A percentile compares a stretch with the other conserved stretches of the same genome.
phyloP scores from a whole-genome alignment of 2,797 vertebrate genomes.

The Falco concolor region DNA sequence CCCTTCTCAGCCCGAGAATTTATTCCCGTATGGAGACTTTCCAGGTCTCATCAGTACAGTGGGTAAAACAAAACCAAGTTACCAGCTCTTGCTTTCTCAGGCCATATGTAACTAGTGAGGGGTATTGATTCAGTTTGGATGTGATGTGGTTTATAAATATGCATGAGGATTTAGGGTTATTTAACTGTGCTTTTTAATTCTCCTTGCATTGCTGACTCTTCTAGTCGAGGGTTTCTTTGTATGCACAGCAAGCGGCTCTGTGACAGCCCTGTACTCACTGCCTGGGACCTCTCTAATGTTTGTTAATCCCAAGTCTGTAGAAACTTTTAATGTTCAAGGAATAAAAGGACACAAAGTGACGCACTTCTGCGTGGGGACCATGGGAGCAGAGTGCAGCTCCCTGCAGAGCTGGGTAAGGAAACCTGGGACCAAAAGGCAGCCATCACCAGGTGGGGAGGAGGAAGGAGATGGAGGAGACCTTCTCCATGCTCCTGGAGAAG shows the following conservation, averaged over 20 bases:
- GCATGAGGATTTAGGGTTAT: constrained; percentile 73
- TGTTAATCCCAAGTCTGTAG: constrained; percentile 53
- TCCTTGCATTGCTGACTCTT: constrained; percentile 70
- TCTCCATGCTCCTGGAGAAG: background rate
- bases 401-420: background rate
- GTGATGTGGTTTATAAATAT: constrained; percentile 74
- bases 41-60: background rate
- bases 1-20: background rate
- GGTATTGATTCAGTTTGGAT: constrained; percentile 74
- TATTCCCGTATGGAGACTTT: background rate
- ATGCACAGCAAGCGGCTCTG: constrained; percentile 52
- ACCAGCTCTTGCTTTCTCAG: constrained; percentile 36
- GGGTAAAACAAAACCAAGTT: constrained; percentile 7
- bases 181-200: constrained; percentile 74
- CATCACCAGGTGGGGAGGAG: background rate
- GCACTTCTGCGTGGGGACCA: background rate
- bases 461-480: background rate
- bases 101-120: constrained; percentile 29
- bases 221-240: constrained; percentile 59
- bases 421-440: background rate
- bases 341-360: background rate
- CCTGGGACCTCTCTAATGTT: constrained; percentile 56
- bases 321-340: background rate
- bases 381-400: background rate
- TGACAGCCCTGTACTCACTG: constrained; percentile 50